phyloP scores from a whole-genome alignment of 1,140 invertebrate species.

The Trinorchestia longiramus region DNA sequence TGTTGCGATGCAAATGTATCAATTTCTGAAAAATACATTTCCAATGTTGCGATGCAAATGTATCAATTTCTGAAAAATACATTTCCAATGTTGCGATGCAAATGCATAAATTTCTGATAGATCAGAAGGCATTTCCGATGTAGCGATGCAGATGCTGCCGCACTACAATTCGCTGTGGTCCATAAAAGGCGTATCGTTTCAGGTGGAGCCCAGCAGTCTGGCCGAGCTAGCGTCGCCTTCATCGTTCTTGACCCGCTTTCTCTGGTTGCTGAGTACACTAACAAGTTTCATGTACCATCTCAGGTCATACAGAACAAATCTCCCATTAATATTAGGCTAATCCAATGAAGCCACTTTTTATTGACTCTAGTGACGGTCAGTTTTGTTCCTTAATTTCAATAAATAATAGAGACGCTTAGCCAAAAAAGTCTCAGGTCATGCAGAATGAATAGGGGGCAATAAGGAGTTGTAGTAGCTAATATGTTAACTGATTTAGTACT shows the following conservation, averaged over 20 bases:
- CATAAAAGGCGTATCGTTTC: not conserved
- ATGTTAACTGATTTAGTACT: not conserved
- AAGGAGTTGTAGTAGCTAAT: not conserved
- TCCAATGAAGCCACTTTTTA: not conserved
- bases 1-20: no score
- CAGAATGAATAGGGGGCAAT: not conserved
- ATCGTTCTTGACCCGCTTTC: constrained; percentile 11
- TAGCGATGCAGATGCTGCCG: not conserved
- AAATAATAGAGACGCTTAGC: not conserved
- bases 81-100: not conserved
- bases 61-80: not conserved
- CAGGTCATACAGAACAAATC: constrained; percentile 9
- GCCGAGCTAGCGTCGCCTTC: not conserved
- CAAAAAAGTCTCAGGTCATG: not conserved
- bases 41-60: no score
- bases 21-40: no score
- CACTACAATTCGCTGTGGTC: not conserved
- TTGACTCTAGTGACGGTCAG: not conserved
- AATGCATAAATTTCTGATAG: not conserved
- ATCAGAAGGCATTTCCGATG: not conserved
- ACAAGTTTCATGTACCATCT: constrained; percentile 11
- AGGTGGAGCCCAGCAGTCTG: not conserved
- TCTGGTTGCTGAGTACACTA: not conserved
- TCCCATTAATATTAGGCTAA: not conserved
- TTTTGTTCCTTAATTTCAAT: not conserved